phyloP scores from a whole-genome alignment of 2,113 vertebrate species.

The Rhinolophus sinicus region DNA sequence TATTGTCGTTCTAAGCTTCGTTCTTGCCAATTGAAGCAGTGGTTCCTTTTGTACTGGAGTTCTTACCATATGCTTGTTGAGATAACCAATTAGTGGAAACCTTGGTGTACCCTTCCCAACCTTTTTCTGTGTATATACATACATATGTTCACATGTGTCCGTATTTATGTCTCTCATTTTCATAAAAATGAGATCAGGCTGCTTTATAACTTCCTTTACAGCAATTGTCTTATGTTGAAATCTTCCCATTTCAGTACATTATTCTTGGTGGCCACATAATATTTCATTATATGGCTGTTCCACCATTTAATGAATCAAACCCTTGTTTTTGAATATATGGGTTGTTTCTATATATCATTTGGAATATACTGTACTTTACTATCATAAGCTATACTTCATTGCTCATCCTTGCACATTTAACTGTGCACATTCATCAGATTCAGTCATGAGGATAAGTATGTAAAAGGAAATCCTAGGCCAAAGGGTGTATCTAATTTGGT shows the following conservation, averaged over 20 bases:
- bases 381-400: neutral
- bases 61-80: neutral
- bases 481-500: neutral
- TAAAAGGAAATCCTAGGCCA: neutral
- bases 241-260: slow-evolving; percentile 22
- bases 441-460: neutral
- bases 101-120: neutral
- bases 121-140: neutral
- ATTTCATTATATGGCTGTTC: slow-evolving; percentile 10
- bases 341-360: neutral
- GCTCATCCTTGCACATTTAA: neutral
- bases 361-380: neutral
- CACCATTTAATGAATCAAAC: neutral
- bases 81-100: neutral
- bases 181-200: slow-evolving; percentile 29
- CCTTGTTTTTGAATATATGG: neutral
- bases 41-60: neutral
- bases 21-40: neutral
- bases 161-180: neutral
- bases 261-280: neutral
- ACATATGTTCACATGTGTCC: neutral
- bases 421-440: neutral
- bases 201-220: neutral
- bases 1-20: neutral
- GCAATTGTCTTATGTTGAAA: neutral